Evolutionary conservation across 2,113 vertebrate species (phyloP).

Genomic region (Mustelus asterias): DNA sequence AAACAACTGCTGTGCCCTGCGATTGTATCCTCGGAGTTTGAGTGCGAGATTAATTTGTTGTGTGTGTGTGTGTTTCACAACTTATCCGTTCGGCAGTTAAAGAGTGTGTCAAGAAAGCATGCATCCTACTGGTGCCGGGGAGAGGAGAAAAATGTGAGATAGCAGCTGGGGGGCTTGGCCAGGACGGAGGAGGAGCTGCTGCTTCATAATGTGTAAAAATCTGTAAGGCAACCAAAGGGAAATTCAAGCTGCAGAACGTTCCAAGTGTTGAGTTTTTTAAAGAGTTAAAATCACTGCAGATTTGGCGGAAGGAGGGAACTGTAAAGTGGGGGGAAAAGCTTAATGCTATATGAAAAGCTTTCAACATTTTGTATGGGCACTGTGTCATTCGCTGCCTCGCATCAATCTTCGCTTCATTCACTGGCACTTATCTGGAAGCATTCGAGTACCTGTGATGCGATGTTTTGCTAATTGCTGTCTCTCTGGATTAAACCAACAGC

Average conservation of each 20-base stretch:
- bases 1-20: background rate
- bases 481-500: background rate
- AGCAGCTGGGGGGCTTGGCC: background rate
- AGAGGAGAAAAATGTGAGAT: background rate
- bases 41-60: background rate
- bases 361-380: background rate
- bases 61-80: too few relatives aligned
- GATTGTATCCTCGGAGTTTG: background rate
- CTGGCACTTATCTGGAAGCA: background rate
- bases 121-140: background rate
- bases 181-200: background rate
- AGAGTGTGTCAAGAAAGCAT: background rate
- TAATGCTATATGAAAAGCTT: background rate
- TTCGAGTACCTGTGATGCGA: background rate
- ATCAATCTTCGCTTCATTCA: background rate
- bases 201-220: background rate
- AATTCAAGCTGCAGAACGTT: background rate
- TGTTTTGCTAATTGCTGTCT: background rate
- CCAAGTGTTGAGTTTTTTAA: background rate
- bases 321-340: background rate
- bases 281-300: slow-evolving; percentile 9
- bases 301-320: background rate
- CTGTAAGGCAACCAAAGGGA: background rate
- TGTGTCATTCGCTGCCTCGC: background rate
- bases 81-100: background rate